These are phyloP conservation scores for Tiaroga cobitis DNA, from an alignment of 2,797 vertebrate genomes.

Conservation along the genomic window DNA sequence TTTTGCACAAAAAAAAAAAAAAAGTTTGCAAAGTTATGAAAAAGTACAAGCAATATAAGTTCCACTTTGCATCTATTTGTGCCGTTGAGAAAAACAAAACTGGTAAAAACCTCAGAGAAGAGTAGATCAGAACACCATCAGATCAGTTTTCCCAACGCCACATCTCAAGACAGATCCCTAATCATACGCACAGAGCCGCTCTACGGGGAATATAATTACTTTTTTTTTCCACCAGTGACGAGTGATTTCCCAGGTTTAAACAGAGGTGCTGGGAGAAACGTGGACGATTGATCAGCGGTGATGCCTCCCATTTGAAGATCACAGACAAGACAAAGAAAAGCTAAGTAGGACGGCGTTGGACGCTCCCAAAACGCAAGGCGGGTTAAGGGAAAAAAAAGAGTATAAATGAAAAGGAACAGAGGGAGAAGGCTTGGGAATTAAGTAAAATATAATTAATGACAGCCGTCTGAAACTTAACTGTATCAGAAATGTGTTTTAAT, in stretches of 20 bases:
- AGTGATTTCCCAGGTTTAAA: conserved; percentile 58
- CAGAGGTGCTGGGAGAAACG: conserved; percentile 52
- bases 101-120: conserved; percentile 41
- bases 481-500: conserved; percentile 62
- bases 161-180: conserved; percentile 54
- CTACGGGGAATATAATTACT: conserved; percentile 59
- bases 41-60: conserved; percentile 17
- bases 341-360: conserved; percentile 66
- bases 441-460: conserved; percentile 71
- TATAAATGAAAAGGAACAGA: conserved; percentile 61
- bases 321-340: conserved; percentile 60
- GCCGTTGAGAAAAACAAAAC: conserved; percentile 21
- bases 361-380: conserved; percentile 63
- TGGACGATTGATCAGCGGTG: conserved; percentile 62
- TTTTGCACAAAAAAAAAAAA: background rate
- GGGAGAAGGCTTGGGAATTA: conserved; percentile 67
- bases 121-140: conserved; percentile 47
- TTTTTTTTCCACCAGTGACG: conserved; percentile 48
- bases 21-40: conserved; percentile 28
- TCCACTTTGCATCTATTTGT: conserved; percentile 36
- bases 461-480: conserved; percentile 65
- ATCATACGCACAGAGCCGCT: conserved; percentile 49
- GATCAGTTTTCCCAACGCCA: conserved; percentile 41
- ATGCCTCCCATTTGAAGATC: conserved; percentile 61
- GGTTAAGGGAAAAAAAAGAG: conserved; percentile 51